These are phyloP conservation scores for Podarcis lilfordi DNA, from an alignment of 2,797 vertebrate genomes.

Conservation along the genomic window DNA sequence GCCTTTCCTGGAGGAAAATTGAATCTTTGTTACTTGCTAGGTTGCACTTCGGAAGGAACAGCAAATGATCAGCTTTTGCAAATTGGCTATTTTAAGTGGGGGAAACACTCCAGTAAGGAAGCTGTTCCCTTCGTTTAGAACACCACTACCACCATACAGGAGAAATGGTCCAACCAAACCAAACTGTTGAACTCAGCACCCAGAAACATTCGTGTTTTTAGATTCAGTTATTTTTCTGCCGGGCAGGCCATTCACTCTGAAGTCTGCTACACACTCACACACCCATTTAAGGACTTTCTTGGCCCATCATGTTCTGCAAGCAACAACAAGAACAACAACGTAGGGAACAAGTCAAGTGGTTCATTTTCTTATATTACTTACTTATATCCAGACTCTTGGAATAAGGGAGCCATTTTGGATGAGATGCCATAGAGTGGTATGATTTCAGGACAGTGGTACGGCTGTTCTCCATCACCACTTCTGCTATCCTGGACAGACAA, in stretches of 20 bases:
- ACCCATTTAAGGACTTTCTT: background rate
- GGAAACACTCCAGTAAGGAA: background rate
- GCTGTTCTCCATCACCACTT: slow-evolving; percentile 75
- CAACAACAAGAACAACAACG: background rate
- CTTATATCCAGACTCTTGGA: slow-evolving; percentile 89
- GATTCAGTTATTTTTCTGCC: no score
- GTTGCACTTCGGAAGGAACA: background rate
- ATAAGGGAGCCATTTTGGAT: slow-evolving; percentile 87
- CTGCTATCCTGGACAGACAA: slow-evolving; percentile 68
- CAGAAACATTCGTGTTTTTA: background rate
- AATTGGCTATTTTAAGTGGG: background rate
- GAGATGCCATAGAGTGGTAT: slow-evolving; percentile 87
- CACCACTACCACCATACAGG: background rate
- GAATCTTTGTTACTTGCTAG: slow-evolving; percentile 1
- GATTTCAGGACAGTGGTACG: slow-evolving; percentile 91
- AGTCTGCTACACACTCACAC: background rate
- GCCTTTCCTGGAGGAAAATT: slow-evolving; percentile 85
- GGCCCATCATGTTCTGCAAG: background rate
- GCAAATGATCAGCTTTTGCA: background rate
- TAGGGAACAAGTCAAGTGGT: background rate
- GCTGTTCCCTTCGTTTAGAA: background rate
- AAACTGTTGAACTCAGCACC: background rate
- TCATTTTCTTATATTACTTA: slow-evolving; percentile 67
- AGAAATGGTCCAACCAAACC: background rate
- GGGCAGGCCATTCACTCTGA: background rate